Conservation (phyloP, 2,888 invertebrate species). For the Lasioglossum villosulum region DNA sequence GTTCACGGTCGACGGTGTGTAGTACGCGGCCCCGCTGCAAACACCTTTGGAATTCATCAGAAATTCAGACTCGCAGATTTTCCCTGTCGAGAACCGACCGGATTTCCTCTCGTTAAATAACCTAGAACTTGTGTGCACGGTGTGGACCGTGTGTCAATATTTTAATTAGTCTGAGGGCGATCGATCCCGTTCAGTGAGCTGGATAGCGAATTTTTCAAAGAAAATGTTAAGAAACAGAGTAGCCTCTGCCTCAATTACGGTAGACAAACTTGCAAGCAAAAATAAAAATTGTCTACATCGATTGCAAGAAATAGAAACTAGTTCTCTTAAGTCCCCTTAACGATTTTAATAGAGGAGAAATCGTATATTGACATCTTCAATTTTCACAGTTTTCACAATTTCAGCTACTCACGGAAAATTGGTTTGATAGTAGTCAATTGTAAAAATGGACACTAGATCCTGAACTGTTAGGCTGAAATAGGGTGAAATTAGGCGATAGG, state of each 20-base stretch:
- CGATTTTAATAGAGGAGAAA: too few species aligned
- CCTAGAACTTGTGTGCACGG: neutral
- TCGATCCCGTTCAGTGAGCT: neutral
- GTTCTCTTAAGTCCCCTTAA: too few species aligned
- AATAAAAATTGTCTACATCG: too few species aligned
- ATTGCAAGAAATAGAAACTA: too few species aligned
- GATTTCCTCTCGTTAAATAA: neutral
- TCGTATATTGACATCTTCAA: too few species aligned
- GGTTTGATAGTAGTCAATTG: too few species aligned
- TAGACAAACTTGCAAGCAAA: too few species aligned
- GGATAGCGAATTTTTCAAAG: neutral
- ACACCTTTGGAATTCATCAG: neutral
- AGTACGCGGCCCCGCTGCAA: neutral
- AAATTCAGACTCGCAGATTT: neutral
- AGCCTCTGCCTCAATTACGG: neutral
- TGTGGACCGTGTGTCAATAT: neutral
- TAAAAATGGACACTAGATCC: too few species aligned
- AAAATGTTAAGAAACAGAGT: neutral
- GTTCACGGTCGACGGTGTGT: conserved; percentile 55
- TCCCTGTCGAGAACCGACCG: neutral
- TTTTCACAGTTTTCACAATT: too few species aligned
- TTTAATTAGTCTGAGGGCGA: neutral
- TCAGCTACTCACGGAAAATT: too few species aligned
- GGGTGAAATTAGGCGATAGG: too few species aligned
- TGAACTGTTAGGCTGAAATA: too few species aligned